Percentiles rank a stretch among this genome's conserved stretches.
Evolutionary conservation across 1,140 invertebrate species (phyloP).

Genomic region (Bombus terrestris): DNA sequence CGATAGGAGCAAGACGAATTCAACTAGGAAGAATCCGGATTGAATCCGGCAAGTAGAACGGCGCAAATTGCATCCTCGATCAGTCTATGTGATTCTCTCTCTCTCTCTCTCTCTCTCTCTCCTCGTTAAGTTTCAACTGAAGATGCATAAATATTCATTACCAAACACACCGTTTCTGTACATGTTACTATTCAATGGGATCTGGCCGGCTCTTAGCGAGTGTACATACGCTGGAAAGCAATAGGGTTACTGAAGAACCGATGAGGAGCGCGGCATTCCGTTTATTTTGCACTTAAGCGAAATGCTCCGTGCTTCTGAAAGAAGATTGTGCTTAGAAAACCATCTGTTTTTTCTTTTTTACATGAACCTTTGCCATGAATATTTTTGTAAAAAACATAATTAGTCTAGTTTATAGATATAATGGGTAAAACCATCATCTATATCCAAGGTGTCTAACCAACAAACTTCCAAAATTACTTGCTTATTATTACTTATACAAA

Average conservation of each 20-base stretch:
- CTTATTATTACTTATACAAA: no score
- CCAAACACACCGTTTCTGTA: neutral
- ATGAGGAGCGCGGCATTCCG: neutral
- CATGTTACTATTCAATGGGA: slow-evolving; percentile 15
- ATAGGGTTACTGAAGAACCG: slow-evolving; percentile 5
- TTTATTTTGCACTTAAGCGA: neutral
- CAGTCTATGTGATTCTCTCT: slow-evolving; percentile 20
- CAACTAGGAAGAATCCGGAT: neutral
- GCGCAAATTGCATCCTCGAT: slow-evolving; percentile 39
- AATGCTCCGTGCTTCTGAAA: neutral
- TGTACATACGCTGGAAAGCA: neutral
- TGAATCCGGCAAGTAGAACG: slow-evolving; percentile 20
- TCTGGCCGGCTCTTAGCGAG: neutral
- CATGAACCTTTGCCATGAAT: neutral
- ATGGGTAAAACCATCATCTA: no score
- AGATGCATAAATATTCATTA: slow-evolving; percentile 80
- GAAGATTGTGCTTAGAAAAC: neutral
- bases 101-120: neutral
- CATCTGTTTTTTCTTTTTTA: neutral
- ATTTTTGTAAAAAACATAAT: neutral
- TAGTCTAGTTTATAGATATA: neutral
- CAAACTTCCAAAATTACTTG: no score
- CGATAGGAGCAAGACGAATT: neutral
- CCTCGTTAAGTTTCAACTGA: slow-evolving; percentile 78
- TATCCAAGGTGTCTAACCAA: no score